Base-by-base conservation (phyloP, 2,888 invertebrate genomes). In the Achlya flavicornis region DNA sequence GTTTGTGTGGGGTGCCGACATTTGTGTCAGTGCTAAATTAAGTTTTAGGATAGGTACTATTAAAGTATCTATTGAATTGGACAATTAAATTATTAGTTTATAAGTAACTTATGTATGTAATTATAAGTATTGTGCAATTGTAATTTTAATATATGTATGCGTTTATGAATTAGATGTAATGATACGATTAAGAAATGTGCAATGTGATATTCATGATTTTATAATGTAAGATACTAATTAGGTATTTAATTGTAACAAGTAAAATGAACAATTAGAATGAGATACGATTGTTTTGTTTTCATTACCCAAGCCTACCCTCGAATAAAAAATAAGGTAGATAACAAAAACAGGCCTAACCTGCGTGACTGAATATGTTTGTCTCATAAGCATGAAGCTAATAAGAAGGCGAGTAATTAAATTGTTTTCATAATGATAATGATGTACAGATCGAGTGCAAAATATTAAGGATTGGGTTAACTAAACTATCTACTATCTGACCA, bases 1-100 rank as follows among this genome's bases (percentile, higher is more conserved):
- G 61, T 74, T 3, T 88, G 87, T 65, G 70, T 58, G 0, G 68
- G 76, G 10, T 88, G 88, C 61, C 80, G 76, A 5, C 79, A 74
- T 12, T 67, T 73, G 32, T 79, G 80, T 38, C 64, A 65, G 6
- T 75, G 74, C 7, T 75, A 43, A 63, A n/a, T n/a, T n/a, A n/a
- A n/a, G n/a, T n/a, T n/a, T n/a, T n/a, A n/a, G n/a, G n/a, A n/a
- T n/a, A n/a, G n/a, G n/a, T n/a, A n/a, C n/a, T n/a, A n/a, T n/a
- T 1, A 32, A 7, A 61, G 48, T 41, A n/a, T 11, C 19, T 41
- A n/a, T 19, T 26, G n/a, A n/a, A 58, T 14, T 58, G 58, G 32
- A 58, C 33, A 58, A 7, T 46, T 4, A 46, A 35, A 35, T 3
- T 60, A 43, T 14, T 41, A 41, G 41, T 26, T 41, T 16, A 38